Percentiles rank a stretch among this genome's conserved stretches.
These are phyloP conservation scores for Tapera naevia DNA, from an alignment of 2,797 vertebrate species.

Conservation along the genomic window DNA sequence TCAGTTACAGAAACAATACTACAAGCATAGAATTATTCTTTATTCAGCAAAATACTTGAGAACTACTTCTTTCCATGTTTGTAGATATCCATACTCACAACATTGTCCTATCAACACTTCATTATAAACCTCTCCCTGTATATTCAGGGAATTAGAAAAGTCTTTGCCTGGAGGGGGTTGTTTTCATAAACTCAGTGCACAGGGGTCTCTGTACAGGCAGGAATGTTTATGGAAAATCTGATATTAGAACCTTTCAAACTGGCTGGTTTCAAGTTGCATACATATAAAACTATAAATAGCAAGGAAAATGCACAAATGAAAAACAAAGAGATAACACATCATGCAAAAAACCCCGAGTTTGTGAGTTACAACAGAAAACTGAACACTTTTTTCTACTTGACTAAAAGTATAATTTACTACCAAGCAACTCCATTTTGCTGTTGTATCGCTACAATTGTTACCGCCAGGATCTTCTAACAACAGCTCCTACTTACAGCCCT, in stretches of 20 bases:
- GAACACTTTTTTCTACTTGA: neutral
- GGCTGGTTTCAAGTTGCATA: slow-evolving; percentile 37
- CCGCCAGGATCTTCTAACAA: neutral
- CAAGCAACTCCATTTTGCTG: neutral
- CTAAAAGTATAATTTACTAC: neutral
- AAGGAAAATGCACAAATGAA: neutral
- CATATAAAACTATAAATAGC: slow-evolving; percentile 32
- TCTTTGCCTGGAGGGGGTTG: slow-evolving; percentile 27
- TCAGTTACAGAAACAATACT: neutral
- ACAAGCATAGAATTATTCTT: neutral
- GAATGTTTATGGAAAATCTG: slow-evolving; percentile 62
- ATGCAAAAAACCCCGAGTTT: neutral
- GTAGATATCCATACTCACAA: neutral
- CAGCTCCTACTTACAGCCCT: neutral
- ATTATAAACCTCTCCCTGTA: neutral
- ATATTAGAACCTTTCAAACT: slow-evolving; percentile 42
- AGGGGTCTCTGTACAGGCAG: slow-evolving; percentile 11
- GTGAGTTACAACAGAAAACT: neutral
- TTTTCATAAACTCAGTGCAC: neutral
- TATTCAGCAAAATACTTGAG: neutral
- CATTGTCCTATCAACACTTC: neutral
- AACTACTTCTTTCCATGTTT: neutral
- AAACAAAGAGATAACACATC: neutral
- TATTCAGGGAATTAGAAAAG: slow-evolving; percentile 29
- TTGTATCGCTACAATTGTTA: neutral